Percentiles rank a stretch among this genome's conserved stretches.
Evolutionary conservation across 2,797 vertebrate genomes (phyloP).

Genomic region (Sebastes oblongus): DNA sequence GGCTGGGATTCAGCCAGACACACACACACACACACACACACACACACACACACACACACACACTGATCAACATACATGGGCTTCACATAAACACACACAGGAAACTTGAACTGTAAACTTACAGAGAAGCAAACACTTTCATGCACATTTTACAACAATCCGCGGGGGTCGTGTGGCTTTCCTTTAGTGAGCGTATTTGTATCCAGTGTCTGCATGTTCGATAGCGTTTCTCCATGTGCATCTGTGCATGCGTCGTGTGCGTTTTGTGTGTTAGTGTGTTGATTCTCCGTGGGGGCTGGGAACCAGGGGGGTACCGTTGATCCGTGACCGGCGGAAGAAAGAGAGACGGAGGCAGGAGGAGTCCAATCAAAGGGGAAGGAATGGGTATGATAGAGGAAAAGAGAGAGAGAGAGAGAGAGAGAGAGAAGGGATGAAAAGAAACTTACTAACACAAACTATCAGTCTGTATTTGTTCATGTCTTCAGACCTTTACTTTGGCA

Average conservation of each 20-base stretch:
- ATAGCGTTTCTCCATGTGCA: no score
- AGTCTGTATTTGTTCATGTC: neutral
- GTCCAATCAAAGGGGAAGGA: constrained; percentile 28
- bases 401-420: no score
- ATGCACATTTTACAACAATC: neutral
- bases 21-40: neutral
- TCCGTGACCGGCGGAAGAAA: constrained; percentile 56
- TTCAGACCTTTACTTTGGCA: neutral
- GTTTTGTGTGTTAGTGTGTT: constrained; percentile 5
- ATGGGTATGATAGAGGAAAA: neutral
- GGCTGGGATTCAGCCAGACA: constrained; percentile 21
- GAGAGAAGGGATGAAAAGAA: neutral
- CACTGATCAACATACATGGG: neutral
- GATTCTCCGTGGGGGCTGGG: constrained; percentile 37
- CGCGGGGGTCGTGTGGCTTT: neutral
- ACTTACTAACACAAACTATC: neutral
- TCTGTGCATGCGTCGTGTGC: neutral
- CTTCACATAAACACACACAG: neutral
- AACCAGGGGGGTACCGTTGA: constrained; percentile 58
- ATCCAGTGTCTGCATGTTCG: neutral
- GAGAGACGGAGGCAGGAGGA: constrained; percentile 11
- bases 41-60: neutral
- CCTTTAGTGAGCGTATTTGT: neutral
- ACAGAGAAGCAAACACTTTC: neutral
- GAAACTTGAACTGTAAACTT: neutral